Evolutionary conservation across 2,888 invertebrate genomes (phyloP).

Genomic region (Conomelus anceps): DNA sequence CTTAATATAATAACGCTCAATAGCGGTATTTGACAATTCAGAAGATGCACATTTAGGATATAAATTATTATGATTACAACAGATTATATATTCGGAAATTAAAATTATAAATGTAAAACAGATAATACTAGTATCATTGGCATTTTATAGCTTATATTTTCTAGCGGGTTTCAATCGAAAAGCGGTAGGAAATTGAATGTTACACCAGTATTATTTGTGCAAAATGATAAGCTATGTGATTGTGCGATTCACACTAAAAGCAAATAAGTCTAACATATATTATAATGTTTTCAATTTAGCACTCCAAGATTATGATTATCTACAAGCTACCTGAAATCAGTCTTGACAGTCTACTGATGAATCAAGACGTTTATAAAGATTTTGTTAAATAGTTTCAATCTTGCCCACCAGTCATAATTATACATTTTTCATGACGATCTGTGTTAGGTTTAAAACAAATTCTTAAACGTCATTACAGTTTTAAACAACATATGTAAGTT

Average conservation of each 20-base stretch:
- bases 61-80: too few relatives aligned
- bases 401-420: not conserved
- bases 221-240: not conserved
- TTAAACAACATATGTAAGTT: too few relatives aligned
- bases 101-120: too few relatives aligned
- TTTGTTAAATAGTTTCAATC: not conserved
- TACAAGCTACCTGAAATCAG: not conserved
- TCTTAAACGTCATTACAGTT: not conserved
- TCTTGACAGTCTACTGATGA: not conserved
- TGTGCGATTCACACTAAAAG: not conserved
- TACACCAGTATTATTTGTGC: too few relatives aligned
- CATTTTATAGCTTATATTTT: too few relatives aligned
- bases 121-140: too few relatives aligned
- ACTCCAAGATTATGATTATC: not conserved
- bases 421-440: not conserved
- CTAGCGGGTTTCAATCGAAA: too few relatives aligned
- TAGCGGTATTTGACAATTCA: too few relatives aligned
- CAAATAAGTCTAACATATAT: not conserved
- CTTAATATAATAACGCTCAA: too few relatives aligned
- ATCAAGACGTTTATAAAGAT: not conserved
- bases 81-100: too few relatives aligned
- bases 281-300: not conserved
- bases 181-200: too few relatives aligned
- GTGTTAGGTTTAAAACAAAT: not conserved
- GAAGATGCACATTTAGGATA: too few relatives aligned